Conservation (phyloP, 2,888 invertebrate species). For the Eupithecia exiguata region DNA sequence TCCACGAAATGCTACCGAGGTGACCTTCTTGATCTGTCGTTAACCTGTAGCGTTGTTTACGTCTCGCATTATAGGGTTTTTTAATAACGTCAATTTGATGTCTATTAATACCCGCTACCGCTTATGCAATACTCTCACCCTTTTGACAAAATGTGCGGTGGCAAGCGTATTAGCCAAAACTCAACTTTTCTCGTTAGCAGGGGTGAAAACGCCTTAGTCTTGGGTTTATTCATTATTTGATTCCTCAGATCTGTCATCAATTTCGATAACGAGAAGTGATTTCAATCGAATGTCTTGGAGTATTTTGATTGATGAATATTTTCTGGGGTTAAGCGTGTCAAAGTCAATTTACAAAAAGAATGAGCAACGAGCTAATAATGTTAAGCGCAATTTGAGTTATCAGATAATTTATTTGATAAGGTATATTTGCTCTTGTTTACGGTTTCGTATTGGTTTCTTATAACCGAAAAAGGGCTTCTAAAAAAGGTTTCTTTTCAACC, state of each 20-base stretch:
- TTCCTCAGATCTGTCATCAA: slow-evolving; percentile 73
- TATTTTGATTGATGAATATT: slow-evolving; percentile 30
- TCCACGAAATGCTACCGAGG: background rate
- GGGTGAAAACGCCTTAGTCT: slow-evolving; percentile 72
- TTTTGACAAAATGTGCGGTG: slow-evolving; percentile 61
- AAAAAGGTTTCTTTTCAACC: background rate
- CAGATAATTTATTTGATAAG: background rate
- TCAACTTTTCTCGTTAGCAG: slow-evolving; percentile 77
- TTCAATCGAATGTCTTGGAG: slow-evolving; percentile 27
- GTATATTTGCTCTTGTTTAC: background rate
- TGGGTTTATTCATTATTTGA: slow-evolving; percentile 77
- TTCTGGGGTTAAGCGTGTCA: slow-evolving; percentile 17
- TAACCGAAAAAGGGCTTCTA: too few species aligned
- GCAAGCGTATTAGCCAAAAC: slow-evolving; percentile 69
- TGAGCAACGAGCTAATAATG: slow-evolving; percentile 16
- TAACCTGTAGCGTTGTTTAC: too few species aligned
- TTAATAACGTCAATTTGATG: too few species aligned
- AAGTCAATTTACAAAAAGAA: slow-evolving; percentile 25
- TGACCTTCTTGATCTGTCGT: too few species aligned
- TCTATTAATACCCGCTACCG: slow-evolving; percentile 37
- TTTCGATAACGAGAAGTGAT: slow-evolving; percentile 44
- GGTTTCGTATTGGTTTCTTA: background rate
- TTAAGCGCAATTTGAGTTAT: slow-evolving; percentile 15
- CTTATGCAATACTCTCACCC: slow-evolving; percentile 33
- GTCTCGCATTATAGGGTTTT: too few species aligned